Conservation (phyloP, 2,797 vertebrate species). For the Petrocephalus schoutedeni region DNA sequence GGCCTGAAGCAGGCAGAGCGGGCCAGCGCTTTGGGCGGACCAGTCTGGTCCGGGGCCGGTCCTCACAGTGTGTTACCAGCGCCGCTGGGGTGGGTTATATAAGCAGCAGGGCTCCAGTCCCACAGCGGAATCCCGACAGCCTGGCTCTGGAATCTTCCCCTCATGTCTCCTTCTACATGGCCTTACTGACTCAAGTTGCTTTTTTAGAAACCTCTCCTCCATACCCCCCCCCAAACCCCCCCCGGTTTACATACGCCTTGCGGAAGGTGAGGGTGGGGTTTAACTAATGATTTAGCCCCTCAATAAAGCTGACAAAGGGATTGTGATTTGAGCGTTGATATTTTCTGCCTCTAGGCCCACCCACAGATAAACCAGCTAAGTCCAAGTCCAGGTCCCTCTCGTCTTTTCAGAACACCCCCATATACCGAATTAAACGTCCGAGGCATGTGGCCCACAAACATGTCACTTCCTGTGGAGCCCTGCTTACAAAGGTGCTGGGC, state of each 20-base stretch:
- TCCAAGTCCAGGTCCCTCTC: neutral
- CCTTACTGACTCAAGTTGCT: neutral
- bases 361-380: neutral
- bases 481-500: neutral
- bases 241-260: neutral
- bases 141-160: neutral
- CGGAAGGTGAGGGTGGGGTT: neutral
- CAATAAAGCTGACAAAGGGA: slow-evolving; percentile 6
- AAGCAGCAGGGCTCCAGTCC: neutral
- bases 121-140: neutral
- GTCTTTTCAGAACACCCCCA: neutral
- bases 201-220: neutral
- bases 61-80: neutral
- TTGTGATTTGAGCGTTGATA: neutral
- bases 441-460: neutral
- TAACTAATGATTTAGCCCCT: slow-evolving; percentile 14
- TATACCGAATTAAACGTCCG: neutral
- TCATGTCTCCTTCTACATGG: neutral
- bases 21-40: neutral
- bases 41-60: neutral
- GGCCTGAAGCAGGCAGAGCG: neutral
- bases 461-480: neutral
- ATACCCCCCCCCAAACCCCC: neutral
- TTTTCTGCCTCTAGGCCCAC: slow-evolving; percentile 3
- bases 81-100: neutral